These are phyloP conservation scores for Hemicrepidius hirtus DNA, from an alignment of 2,888 invertebrate genomes.

Conservation along the genomic window DNA sequence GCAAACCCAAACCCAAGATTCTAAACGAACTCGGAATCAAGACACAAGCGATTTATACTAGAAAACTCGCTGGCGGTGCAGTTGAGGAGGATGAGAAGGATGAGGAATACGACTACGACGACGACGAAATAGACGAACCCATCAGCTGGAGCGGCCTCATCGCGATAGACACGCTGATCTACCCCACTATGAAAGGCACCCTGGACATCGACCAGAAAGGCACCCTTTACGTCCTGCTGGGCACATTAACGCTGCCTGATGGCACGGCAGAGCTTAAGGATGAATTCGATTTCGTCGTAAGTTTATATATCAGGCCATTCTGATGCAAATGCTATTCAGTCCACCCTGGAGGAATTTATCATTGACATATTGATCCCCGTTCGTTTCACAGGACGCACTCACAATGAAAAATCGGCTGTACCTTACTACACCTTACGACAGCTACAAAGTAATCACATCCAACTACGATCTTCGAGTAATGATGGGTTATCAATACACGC, in stretches of 20 bases:
- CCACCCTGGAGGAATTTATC: constrained; percentile 48
- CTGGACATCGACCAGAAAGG: constrained; percentile 75
- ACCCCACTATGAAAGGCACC: constrained; percentile 76
- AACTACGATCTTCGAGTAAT: constrained; percentile 73
- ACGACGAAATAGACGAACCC: constrained; percentile 72
- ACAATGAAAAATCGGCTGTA: constrained; percentile 76
- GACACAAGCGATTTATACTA: constrained; percentile 66
- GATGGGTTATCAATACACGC: constrained; percentile 71
- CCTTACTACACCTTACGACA: constrained; percentile 75
- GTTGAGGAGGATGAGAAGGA: constrained; percentile 64
- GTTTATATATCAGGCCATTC: constrained; percentile 58
- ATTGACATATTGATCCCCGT: constrained; percentile 45
- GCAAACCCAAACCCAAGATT: constrained; percentile 68
- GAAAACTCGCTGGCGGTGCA: constrained; percentile 52
- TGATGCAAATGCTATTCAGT: constrained; percentile 56
- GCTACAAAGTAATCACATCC: constrained; percentile 73
- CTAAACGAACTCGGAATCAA: constrained; percentile 69
- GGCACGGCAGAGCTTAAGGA: constrained; percentile 76
- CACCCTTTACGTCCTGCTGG: constrained; percentile 70
- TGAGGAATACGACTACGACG: constrained; percentile 69
- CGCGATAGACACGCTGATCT: constrained; percentile 75
- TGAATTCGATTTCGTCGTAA: constrained; percentile 75
- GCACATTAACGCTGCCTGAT: constrained; percentile 74
- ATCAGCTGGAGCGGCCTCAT: constrained; percentile 75
- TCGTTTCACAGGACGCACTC: constrained; percentile 69